Base-by-base conservation (phyloP, 2,888 invertebrate species). In the Nasonia oneida region DNA sequence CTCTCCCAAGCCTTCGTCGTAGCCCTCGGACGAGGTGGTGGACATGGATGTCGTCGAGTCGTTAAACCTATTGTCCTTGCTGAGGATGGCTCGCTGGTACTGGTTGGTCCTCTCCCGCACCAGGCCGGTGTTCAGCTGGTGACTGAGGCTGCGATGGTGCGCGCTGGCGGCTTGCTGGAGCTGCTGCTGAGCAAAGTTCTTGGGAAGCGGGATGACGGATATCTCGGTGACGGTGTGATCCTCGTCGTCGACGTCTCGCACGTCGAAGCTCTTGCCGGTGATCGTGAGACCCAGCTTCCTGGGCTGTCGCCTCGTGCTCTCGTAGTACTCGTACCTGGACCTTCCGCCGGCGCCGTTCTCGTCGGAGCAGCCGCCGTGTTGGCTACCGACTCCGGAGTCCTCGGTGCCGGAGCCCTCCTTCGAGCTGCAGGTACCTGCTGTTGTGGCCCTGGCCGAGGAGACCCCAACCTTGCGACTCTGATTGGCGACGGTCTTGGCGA, bases 261-360 rank as follows among this genome's bases (percentile, higher is more conserved):
- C 96, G 89, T 97, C 97, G 93, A 97, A 97, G 88, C 95, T 96
- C 90, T 97, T 96, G 0, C 96, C 94, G 74, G 95, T 95, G 93
- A 97, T 95, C 57, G 96, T 95, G 95, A 97, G 96, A 92, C 96
- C 96, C 70, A 97, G 93, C 91, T 96, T 96, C 78, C 97, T 94
- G 0, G 96, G 96, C 53, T 77, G 79, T 2, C 33, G 79, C 18
- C 29, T 15, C 14, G 71, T 29, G 0, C 73, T n/a, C 4, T 82
- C 79, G 70, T 50, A 80, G 57, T 53, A 87, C 0, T 87, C 84
- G 78, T 75, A 84, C 3, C 94, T 15, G 92, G 88, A 12, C 91
- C 92, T 76, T 15, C 92, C 90, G 0, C 89, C 84, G 2, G 90
- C 91, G 50, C 92, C 92, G 53, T 88, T 91, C 53, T 92, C 93